These are phyloP conservation scores for Charina bottae DNA, from an alignment of 2,113 vertebrate genomes.

Conservation along the genomic window DNA sequence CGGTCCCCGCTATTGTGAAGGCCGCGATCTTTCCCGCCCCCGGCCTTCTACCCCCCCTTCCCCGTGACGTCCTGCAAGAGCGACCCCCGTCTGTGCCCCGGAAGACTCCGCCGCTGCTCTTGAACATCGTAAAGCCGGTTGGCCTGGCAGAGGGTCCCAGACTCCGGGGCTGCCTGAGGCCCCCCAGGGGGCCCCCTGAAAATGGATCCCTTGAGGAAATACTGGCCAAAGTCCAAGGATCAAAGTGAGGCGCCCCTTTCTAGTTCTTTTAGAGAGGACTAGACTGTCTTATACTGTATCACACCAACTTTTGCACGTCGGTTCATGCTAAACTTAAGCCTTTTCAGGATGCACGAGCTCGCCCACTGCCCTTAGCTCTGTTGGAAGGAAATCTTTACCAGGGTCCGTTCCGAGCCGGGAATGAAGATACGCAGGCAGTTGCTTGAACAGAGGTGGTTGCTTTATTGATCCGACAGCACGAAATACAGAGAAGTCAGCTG, in stretches of 20 bases:
- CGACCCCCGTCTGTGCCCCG: background rate
- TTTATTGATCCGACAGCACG: too few relatives aligned
- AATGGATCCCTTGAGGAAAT: background rate
- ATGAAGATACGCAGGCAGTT: too few relatives aligned
- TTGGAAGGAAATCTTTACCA: too few relatives aligned
- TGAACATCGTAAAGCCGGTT: background rate
- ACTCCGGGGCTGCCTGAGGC: background rate
- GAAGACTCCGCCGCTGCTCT: background rate
- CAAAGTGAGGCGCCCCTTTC: background rate
- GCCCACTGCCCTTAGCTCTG: too few relatives aligned
- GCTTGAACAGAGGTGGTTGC: too few relatives aligned
- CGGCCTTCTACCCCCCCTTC: too few relatives aligned
- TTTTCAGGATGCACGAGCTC: background rate
- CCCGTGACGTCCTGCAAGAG: background rate
- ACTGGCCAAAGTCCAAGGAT: background rate
- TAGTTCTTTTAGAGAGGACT: background rate
- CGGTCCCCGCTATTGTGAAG: too few relatives aligned
- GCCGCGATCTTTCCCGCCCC: too few relatives aligned
- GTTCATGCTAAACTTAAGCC: background rate
- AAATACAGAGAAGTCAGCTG: too few relatives aligned
- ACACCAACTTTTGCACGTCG: accelerated
- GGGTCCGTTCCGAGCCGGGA: too few relatives aligned
- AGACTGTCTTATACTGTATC: background rate
- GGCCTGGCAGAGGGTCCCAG: background rate
- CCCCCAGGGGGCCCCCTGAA: background rate